Evolutionary conservation across 2,113 vertebrate species (phyloP), one percentile per base, ranked within the genome.

Genomic region (Mormyrus iriodes): DNA sequence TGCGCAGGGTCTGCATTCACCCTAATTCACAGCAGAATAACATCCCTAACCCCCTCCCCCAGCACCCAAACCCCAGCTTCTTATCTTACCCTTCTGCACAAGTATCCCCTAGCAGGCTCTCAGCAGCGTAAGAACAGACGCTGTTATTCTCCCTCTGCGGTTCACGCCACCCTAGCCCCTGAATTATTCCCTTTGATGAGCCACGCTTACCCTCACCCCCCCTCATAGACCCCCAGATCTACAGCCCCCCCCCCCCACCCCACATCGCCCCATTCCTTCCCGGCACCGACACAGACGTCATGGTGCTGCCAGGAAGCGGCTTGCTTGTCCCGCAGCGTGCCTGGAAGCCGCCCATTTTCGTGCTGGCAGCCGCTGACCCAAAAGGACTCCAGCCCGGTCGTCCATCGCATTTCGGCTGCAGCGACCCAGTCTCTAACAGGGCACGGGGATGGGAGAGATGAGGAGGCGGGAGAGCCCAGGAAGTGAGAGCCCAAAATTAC

Each of bases 121-220:
- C 31, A 76, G 13, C 61, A 27, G 58, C 27, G 58, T 9, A 65
- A 15, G 69, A 76, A 35, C 69, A 76, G 35, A 39, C 31, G 4
- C 27, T 17, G 35, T 19, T n/a, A 39, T 39, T 76, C 3, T 42
- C 35, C 31, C 35, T 76, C 73, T 19, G 13, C 31, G 17, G 27
- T 42, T 42, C 73, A 76, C 35, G 1, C 73, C 35, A 76, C 13
- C 73, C 15, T 35, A 39, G 73, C 10, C 31, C 73, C 73, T 76
- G 73, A 76, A 76, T 76, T 76, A 76, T 76, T 76, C 73, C 73
- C 73, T 76, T 76, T 76, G 73, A 76, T 76, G 73, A 76, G 73
- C 73, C 15, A 76, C 58, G 0, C 58, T 76, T n/a, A 76, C 3
- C 69, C 31, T 15, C 6, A 21, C 6, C 10, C 27, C 27, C 31